Conservation (phyloP, 2,888 invertebrate genomes). For the Harmothoe impar region DNA sequence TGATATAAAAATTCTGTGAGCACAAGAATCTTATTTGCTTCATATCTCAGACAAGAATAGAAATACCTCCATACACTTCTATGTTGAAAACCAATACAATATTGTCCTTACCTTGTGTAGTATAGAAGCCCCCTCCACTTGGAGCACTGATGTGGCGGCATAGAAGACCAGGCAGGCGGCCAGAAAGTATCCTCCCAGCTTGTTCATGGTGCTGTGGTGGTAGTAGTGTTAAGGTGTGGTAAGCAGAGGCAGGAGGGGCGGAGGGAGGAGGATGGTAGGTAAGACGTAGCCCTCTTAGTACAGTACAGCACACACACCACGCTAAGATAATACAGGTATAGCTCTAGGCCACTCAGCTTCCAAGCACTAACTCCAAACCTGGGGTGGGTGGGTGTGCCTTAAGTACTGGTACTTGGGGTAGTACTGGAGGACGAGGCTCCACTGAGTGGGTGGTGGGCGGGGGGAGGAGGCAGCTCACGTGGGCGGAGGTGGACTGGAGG, state of each 20-base stretch:
- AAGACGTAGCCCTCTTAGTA: too few species aligned
- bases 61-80: too few species aligned
- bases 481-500: neutral
- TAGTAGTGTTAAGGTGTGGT: neutral
- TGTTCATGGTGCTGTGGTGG: slow-evolving; percentile 5
- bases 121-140: slow-evolving; percentile 45
- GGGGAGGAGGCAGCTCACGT: neutral
- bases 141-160: slow-evolving; percentile 28
- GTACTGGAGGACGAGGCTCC: neutral
- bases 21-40: too few species aligned
- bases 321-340: neutral
- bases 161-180: slow-evolving; percentile 57
- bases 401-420: neutral
- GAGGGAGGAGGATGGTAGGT: neutral
- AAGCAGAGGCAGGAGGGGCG: neutral
- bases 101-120: slow-evolving; percentile 55
- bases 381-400: neutral
- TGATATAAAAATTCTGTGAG: too few species aligned
- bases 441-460: neutral
- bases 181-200: slow-evolving; percentile 61
- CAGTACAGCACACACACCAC: too few species aligned
- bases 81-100: too few species aligned
- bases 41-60: too few species aligned
- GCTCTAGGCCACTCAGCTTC: neutral
- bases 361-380: slow-evolving; percentile 1